Evolutionary conservation across 2,888 invertebrate genomes (phyloP), one percentile per base, ranked within the genome.

Genomic region (Omphaloscelis lunosa): DNA sequence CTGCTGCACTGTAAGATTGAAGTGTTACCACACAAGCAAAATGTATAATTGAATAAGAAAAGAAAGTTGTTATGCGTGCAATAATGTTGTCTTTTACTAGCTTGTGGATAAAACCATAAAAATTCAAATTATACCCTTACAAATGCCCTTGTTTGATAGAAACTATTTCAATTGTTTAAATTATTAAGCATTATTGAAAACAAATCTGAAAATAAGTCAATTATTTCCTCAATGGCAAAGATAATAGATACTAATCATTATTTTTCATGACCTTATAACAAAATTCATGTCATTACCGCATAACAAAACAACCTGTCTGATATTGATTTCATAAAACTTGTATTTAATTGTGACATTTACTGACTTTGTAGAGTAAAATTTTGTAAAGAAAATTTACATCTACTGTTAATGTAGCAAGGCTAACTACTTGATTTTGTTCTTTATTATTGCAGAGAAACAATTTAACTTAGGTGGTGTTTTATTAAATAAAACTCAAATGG

Each of bases 21-120:
- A 45, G 20, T 69, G 53, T 59, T 65, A 61, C 62, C 68, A 56
- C 39, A 66, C 11, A 41, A 41, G 15, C 17, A 59, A 34, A 59
- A 68, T 39, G 56, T 61, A 3, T 11, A 51, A 48, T 74, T 53
- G 53, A 71, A 51, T 59, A 45, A 53, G 62, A 83, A 82, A 83
- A 83, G 83, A 75, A 83, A 75, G 75, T 75, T 20, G 41, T 34
- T 61, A 45, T 20, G 69, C 11, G 53, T 45, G 34, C 27, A 78
- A 53, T 45, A 53, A 53, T 27, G 17, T 34, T 53, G 56, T 27
- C 72, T 79, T 72, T 79, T 69, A 61, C 69, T 29, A 66, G 3
- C 61, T 65, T 63, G 53, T 34, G 0, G 58, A 23, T 58, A 29
- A 51, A 78, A 65, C 63, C n/a, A 39, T 74, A 56, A 56, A 6